Evolutionary conservation across 2,888 invertebrate species (phyloP).

Genomic region (Campopleginae sp.): DNA sequence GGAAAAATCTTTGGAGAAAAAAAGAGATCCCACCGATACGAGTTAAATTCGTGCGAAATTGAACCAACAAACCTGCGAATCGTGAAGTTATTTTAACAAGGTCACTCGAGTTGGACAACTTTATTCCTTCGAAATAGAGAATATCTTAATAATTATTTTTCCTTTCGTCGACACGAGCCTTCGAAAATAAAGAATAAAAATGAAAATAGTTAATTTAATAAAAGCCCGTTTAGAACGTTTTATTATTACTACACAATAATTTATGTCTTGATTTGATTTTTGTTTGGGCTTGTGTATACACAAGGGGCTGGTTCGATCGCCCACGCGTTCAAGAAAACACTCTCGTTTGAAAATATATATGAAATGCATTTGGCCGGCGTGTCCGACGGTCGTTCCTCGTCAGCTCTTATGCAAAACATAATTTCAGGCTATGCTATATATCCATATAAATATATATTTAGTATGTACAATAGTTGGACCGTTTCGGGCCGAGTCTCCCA

Average conservation of each 20-base stretch:
- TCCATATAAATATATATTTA: slow-evolving; percentile 14
- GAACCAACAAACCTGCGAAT: not conserved
- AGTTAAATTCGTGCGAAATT: no score
- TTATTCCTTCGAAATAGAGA: no score
- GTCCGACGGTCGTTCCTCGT: slow-evolving; percentile 72
- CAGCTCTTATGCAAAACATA: slow-evolving; percentile 77
- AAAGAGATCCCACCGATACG: no score
- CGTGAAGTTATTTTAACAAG: not conserved
- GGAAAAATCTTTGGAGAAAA: no score
- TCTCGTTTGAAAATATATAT: slow-evolving; percentile 46
- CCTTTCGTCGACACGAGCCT: not conserved
- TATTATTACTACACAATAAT: slow-evolving; percentile 49
- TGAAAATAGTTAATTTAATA: slow-evolving; percentile 11
- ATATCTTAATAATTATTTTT: not conserved
- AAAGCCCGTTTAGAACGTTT: slow-evolving; percentile 30
- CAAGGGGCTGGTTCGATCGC: slow-evolving; percentile 47
- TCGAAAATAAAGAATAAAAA: slow-evolving; percentile 28
- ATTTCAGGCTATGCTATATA: slow-evolving; percentile 24
- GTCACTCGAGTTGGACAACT: not conserved
- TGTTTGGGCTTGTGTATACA: slow-evolving; percentile 42
- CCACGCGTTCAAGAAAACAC: slow-evolving; percentile 58
- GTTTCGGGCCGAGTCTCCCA: slow-evolving; percentile 70
- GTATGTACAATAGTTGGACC: slow-evolving; percentile 46
- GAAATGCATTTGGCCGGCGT: slow-evolving; percentile 45
- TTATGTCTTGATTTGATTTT: slow-evolving; percentile 48